phyloP scores from a whole-genome alignment of 2,888 invertebrate species.

The Euproctis similis region DNA sequence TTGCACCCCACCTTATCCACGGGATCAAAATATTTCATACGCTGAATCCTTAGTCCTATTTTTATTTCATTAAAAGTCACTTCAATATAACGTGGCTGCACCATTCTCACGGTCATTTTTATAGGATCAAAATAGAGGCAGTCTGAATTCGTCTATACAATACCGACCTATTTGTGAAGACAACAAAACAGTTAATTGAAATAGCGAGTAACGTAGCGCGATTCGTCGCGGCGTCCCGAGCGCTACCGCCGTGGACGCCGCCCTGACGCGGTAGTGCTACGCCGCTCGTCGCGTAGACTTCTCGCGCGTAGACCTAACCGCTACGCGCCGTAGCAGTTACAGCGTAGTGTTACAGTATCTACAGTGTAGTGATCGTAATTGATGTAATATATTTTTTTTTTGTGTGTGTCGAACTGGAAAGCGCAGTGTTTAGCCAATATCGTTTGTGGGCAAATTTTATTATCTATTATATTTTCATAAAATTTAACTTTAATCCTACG shows the following conservation, averaged over 20 bases:
- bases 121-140: too few species aligned
- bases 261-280: constrained; percentile 61
- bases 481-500: too few species aligned
- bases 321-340: constrained; percentile 35
- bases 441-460: too few species aligned
- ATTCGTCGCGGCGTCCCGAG: constrained; percentile 27
- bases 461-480: too few species aligned
- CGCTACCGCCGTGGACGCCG: constrained; percentile 21
- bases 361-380: constrained; percentile 47
- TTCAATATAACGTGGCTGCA: too few species aligned
- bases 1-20: too few species aligned
- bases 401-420: constrained; percentile 32
- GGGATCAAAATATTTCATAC: too few species aligned
- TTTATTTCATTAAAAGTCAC: too few species aligned
- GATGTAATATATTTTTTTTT: constrained; percentile 39
- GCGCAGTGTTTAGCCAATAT: too few species aligned
- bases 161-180: constrained; percentile 35
- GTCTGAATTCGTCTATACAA: too few species aligned
- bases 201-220: constrained; percentile 42
- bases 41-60: too few species aligned
- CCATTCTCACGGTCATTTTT: too few species aligned
- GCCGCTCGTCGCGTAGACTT: constrained; percentile 60
- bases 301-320: constrained; percentile 43
- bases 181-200: constrained; percentile 71
- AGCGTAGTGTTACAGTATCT: constrained; percentile 21